A percentile compares a stretch with the other conserved stretches of the same genome.
Evolutionary conservation across 2,113 vertebrate species (phyloP).

Genomic region (Hemichromis elongatus): DNA sequence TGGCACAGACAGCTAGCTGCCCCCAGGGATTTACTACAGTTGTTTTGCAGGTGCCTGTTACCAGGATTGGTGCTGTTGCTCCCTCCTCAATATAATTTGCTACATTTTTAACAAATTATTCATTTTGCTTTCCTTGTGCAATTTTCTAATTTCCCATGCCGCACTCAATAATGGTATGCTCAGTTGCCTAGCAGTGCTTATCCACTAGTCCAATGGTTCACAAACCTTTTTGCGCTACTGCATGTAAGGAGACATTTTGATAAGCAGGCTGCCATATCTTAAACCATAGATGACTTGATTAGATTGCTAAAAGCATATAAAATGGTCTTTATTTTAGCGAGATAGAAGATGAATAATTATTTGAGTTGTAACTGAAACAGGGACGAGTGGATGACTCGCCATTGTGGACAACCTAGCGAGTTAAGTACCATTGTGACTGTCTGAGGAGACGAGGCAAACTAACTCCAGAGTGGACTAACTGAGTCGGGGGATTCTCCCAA

Average conservation of each 20-base stretch:
- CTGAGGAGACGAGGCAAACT: not conserved
- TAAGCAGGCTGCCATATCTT: not conserved
- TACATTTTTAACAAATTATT: not conserved
- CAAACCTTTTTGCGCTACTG: too few relatives aligned
- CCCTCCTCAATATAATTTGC: not conserved
- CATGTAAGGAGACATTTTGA: not conserved
- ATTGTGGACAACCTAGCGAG: rapidly evolving
- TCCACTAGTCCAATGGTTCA: not conserved
- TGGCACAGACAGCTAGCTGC: not conserved
- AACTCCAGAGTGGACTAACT: not conserved
- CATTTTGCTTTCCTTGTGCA: not conserved
- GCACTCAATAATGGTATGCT: not conserved
- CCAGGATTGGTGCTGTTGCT: not conserved
- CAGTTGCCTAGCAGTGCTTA: not conserved
- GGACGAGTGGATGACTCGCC: not conserved
- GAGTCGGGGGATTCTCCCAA: not conserved
- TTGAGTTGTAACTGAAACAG: not conserved
- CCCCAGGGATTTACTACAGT: not conserved
- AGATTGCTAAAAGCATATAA: not conserved
- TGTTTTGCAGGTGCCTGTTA: not conserved
- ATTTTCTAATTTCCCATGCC: not conserved
- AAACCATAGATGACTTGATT: not conserved
- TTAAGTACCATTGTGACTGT: not conserved
- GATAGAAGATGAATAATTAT: not conserved
- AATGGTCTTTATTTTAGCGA: not conserved